Evolutionary conservation across 2,888 invertebrate species (phyloP), one percentile per base, ranked within the genome.

Genomic region (Pasiphila rectangulata): DNA sequence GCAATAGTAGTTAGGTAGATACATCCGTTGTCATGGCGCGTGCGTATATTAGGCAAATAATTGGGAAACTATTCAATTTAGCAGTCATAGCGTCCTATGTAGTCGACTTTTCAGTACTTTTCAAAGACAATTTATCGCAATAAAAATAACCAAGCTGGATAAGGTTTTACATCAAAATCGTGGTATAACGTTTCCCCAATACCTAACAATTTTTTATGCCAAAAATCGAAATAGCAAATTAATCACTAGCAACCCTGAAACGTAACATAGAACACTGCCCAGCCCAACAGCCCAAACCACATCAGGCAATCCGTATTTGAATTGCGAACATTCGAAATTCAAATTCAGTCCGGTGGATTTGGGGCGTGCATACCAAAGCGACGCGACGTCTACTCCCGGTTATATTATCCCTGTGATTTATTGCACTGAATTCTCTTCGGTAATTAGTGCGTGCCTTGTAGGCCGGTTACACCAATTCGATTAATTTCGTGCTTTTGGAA

Each of bases 361-460:
- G 74, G 81, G 75, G 72, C 79, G 71, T 68, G 75, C 83, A 83
- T 87, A 72, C 85, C 85, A 58, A 58, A 62, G 67, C 76, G 82
- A 75, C 77, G 76, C 77, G 79, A 76, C 76, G 75, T 63, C 66
- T 64, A 62, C 70, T 53, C 76, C 73, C 81, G 70, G 83, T 78
- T 86, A 84, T 87, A 87, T 86, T 86, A 85, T 86, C 79, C 70
- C 83, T 69, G 79, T 86, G 88, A 88, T 88, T 88, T 87, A 88
- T 88, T 75, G 86, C 85, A 88, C 87, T 70, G 86, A 80, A 88
- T 88, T 85, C 86, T 80, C 80, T 72, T 72, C 86, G 83, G 83
- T 75, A 87, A 87, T 87, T 87, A 87, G 84, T 86, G 86, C 85
- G 85, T 83, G 83, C 86, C 83, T 75, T 65, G 62, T 61, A 53